A percentile compares a stretch with the other conserved stretches of the same genome.
Conservation (phyloP, 2,888 invertebrate species). For the Cosmopolites sordidus region DNA sequence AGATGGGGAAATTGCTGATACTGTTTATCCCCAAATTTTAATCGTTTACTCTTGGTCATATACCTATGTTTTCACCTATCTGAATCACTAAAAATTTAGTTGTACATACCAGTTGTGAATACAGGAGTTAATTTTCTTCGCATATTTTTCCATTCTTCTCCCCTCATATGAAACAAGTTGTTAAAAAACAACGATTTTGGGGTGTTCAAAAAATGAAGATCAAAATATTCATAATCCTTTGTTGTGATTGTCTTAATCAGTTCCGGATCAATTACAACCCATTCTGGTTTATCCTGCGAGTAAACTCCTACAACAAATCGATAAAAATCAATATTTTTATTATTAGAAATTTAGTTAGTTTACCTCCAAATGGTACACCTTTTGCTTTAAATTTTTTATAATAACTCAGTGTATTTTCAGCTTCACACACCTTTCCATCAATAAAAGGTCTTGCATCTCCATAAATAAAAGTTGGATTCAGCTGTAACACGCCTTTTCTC, state of each 20-base stretch:
- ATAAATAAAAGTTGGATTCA: constrained; percentile 6
- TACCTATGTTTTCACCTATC: no score
- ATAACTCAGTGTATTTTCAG: not conserved
- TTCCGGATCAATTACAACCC: constrained; percentile 7
- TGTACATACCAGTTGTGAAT: constrained; percentile 16
- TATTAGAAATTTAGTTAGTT: not conserved
- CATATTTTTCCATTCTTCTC: constrained; percentile 18
- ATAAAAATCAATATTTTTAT: no score
- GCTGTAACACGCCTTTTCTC: not conserved
- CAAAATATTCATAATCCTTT: constrained; percentile 12
- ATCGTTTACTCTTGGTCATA: no score
- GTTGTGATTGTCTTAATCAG: constrained; percentile 7
- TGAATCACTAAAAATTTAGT: not conserved
- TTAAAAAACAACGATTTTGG: constrained; percentile 2
- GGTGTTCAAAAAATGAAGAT: not conserved
- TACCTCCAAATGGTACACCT: constrained; percentile 15
- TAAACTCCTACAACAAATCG: constrained; percentile 11
- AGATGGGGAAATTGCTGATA: no score
- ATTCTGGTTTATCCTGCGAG: not conserved
- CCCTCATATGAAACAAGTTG: constrained; percentile 14
- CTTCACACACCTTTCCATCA: not conserved
- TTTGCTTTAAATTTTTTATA: constrained; percentile 13
- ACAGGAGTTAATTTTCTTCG: constrained; percentile 15
- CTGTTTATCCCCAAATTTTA: no score
- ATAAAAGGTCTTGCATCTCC: constrained; percentile 4